phyloP scores from a whole-genome alignment of 2,888 invertebrate species.

The Reticulitermes lucifugus region DNA sequence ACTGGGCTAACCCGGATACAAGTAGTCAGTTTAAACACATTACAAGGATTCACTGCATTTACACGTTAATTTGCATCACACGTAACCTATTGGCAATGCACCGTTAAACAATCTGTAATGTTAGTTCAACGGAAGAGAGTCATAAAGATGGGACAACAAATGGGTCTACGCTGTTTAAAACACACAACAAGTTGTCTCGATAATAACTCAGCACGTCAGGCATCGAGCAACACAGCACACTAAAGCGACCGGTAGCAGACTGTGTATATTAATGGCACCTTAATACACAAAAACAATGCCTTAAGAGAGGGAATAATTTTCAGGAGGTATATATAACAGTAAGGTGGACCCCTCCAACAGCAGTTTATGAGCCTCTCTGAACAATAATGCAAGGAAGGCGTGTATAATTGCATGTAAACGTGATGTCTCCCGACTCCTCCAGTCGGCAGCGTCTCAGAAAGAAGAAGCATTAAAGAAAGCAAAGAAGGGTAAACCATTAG shows the following conservation, averaged over 20 bases:
- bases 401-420: constrained; percentile 42
- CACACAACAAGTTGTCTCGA: constrained; percentile 17
- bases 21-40: too few relatives aligned
- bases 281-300: constrained; percentile 39
- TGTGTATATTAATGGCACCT: constrained; percentile 33
- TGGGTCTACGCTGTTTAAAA: constrained; percentile 10
- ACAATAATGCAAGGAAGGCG: constrained; percentile 37
- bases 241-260: constrained; percentile 16
- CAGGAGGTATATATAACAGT: constrained; percentile 1
- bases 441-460: background rate
- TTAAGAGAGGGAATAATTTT: constrained; percentile 22
- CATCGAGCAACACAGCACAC: background rate
- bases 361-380: constrained; percentile 17
- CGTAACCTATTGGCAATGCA: too few relatives aligned
- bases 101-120: too few relatives aligned
- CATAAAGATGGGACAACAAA: constrained; percentile 22
- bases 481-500: background rate
- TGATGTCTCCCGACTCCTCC: constrained; percentile 8
- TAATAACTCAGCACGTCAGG: background rate
- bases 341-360: background rate
- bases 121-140: background rate
- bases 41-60: too few relatives aligned
- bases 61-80: too few relatives aligned
- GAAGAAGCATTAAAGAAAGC: background rate
- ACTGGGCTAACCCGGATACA: too few relatives aligned